Evolutionary conservation across 2,113 vertebrate genomes (phyloP).

Genomic region (Pelmatolapia mariae): DNA sequence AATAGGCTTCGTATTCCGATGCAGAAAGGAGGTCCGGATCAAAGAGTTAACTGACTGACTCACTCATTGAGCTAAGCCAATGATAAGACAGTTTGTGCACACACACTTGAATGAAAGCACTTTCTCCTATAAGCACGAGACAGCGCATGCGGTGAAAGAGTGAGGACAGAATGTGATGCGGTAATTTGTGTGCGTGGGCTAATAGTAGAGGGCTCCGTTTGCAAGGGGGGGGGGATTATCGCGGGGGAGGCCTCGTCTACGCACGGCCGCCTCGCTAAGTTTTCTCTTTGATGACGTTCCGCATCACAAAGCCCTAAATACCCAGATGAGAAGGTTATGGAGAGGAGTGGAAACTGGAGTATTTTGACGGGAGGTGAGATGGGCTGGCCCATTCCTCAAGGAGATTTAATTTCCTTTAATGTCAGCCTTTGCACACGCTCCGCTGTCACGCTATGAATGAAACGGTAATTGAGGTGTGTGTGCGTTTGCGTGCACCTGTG

Average conservation of each 20-base stretch:
- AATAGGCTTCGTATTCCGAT: conserved; percentile 38
- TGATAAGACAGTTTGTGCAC: background rate
- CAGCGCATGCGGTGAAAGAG: background rate
- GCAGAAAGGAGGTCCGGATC: conserved; percentile 50
- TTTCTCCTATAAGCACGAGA: conserved; percentile 7
- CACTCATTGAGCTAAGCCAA: conserved; percentile 27
- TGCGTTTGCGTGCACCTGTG: background rate
- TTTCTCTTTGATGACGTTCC: conserved; percentile 64
- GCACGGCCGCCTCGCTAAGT: conserved; percentile 36
- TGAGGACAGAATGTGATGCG: conserved; percentile 1
- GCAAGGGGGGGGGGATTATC: conserved; percentile 42
- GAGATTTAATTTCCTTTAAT: conserved; percentile 65
- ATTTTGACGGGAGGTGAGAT: conserved; percentile 57
- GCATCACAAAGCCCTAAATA: conserved; percentile 64
- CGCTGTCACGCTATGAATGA: conserved; percentile 48
- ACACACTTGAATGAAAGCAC: background rate
- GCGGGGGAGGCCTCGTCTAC: conserved; percentile 34
- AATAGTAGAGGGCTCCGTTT: conserved; percentile 38
- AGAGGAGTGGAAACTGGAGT: conserved; percentile 51
- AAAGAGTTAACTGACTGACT: conserved; percentile 50
- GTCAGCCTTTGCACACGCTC: conserved; percentile 40
- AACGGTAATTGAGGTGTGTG: conserved; percentile 54
- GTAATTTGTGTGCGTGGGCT: conserved; percentile 34
- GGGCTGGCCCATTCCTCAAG: conserved; percentile 41
- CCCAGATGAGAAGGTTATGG: conserved; percentile 63